A percentile compares a stretch with the other conserved stretches of the same genome.
Conservation (phyloP, 2,888 invertebrate species). For the Chelonus formosanus region DNA sequence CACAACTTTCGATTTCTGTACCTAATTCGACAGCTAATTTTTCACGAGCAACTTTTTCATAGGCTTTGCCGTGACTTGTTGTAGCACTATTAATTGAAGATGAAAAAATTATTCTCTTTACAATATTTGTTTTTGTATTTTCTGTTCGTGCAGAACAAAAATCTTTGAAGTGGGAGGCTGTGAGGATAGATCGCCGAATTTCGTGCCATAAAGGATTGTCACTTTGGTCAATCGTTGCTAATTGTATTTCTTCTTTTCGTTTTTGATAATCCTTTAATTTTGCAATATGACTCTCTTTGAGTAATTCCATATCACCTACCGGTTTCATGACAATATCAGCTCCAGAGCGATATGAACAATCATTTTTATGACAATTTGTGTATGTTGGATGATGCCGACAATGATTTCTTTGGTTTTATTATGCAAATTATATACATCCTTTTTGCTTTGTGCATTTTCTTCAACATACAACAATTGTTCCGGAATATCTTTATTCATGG, state of each 20-base stretch:
- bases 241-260: background rate
- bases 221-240: background rate
- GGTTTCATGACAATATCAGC: background rate
- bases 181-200: background rate
- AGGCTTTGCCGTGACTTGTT: background rate
- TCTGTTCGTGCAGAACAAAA: background rate
- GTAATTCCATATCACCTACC: no score
- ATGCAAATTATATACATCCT: no score
- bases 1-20: background rate
- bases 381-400: no score
- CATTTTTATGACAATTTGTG: background rate
- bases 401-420: background rate
- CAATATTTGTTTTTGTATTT: background rate
- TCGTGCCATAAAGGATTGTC: background rate
- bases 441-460: background rate
- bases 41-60: background rate
- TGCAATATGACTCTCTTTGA: background rate
- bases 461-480: background rate
- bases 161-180: background rate
- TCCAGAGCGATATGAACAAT: slow-evolving; percentile 1
- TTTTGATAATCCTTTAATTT: background rate
- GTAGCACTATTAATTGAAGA: background rate
- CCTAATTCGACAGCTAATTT: background rate
- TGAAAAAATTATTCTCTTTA: background rate
- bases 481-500: background rate